Percentiles rank a stretch among this genome's conserved stretches.
These are phyloP conservation scores for Agraylea sexmaculata DNA, from an alignment of 1,140 invertebrate genomes.

Conservation along the genomic window DNA sequence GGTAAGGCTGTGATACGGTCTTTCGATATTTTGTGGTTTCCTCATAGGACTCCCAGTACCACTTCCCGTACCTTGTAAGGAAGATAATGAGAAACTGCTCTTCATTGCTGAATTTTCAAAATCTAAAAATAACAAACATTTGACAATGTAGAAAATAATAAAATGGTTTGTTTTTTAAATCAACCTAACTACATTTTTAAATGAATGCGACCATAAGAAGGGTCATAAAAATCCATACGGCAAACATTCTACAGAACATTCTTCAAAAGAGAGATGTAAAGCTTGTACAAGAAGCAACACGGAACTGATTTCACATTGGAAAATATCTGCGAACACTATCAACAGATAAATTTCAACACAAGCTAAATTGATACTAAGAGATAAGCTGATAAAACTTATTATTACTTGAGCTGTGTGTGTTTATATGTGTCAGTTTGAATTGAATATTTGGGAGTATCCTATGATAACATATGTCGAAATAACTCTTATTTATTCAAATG, in stretches of 20 bases:
- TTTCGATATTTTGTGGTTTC: slow-evolving; percentile 28
- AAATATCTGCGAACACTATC: no score
- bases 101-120: slow-evolving; percentile 46
- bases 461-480: no score
- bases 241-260: slow-evolving; percentile 2
- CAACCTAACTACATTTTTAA: background rate
- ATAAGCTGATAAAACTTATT: no score
- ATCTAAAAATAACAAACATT: slow-evolving; percentile 29
- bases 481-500: no score
- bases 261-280: no score
- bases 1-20: slow-evolving; percentile 40
- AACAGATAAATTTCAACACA: no score
- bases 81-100: slow-evolving; percentile 45
- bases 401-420: no score
- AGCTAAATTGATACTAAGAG: no score
- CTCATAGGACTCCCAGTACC: slow-evolving; percentile 20
- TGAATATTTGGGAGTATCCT: no score
- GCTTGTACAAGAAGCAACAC: no score
- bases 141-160: background rate
- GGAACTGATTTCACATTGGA: no score
- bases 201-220: background rate
- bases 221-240: background rate
- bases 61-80: slow-evolving; percentile 33
- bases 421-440: no score
- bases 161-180: background rate